A percentile compares a stretch with the other conserved stretches of the same genome.
phyloP scores from a whole-genome alignment of 2,797 vertebrate genomes.

The Thamnophis elegans region DNA sequence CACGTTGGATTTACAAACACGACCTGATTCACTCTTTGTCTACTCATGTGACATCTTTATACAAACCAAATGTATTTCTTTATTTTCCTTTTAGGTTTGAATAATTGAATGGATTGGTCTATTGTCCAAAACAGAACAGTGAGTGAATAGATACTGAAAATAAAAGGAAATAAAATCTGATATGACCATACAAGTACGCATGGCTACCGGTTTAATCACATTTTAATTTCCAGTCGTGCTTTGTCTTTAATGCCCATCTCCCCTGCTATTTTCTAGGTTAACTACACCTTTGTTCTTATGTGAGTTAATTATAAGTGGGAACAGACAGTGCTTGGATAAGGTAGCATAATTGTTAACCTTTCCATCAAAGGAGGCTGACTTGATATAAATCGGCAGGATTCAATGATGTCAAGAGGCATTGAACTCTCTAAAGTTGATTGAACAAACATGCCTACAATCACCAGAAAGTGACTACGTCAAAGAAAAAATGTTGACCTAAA shows the following conservation, averaged over 20 bases:
- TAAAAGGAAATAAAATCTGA: not conserved
- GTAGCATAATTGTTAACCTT: not conserved
- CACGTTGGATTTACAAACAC: not conserved
- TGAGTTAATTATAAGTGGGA: not conserved
- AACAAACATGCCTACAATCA: not conserved
- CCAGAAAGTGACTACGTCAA: not conserved
- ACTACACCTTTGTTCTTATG: not conserved
- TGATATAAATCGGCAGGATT: not conserved
- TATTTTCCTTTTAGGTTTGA: not conserved
- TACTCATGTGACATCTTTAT: not conserved
- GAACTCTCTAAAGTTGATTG: not conserved
- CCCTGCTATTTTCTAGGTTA: not conserved
- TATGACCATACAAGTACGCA: not conserved
- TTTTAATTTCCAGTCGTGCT: not conserved
- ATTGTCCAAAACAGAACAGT: not conserved
- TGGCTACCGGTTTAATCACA: not conserved
- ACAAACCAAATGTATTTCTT: not conserved
- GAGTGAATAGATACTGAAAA: not conserved
- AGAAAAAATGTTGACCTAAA: not conserved
- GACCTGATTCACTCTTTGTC: not conserved
- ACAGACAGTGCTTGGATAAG: not conserved
- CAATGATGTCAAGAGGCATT: not conserved
- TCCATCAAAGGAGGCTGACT: not conserved
- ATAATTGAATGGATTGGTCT: not conserved
- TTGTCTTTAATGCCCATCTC: not conserved